These are phyloP conservation scores for Thamnaconus septentrionalis DNA, from an alignment of 2,113 vertebrate species.

Conservation along the genomic window DNA sequence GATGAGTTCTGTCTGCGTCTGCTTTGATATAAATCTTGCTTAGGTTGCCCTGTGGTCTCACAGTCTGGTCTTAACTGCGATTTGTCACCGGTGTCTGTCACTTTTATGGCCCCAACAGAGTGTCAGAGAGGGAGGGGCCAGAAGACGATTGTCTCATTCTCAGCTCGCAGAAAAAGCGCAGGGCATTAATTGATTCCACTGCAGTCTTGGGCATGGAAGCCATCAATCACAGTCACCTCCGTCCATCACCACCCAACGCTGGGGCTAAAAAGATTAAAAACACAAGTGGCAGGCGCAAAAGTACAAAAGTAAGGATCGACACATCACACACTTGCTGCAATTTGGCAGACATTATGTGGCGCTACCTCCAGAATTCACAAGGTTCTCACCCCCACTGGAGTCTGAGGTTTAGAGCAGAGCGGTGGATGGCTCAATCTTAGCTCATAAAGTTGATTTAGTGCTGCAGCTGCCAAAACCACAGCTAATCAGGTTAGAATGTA, in stretches of 20 bases:
- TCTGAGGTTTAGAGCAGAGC: no score
- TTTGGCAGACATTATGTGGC: no score
- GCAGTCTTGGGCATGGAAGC: constrained; percentile 5
- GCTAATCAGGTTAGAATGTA: not conserved
- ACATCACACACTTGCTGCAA: no score
- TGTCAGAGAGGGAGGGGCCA: not conserved
- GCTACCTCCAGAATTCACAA: no score
- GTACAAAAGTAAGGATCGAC: constrained; percentile 3
- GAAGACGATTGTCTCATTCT: constrained; percentile 45
- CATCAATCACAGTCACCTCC: constrained; percentile 37
- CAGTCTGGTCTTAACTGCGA: not conserved
- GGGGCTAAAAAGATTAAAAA: constrained; percentile 27
- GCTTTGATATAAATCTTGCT: constrained; percentile 8
- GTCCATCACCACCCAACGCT: constrained; percentile 13
- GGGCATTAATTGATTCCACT: constrained; percentile 45
- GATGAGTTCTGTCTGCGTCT: not conserved
- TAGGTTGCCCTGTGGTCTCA: not conserved
- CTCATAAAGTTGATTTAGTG: no score
- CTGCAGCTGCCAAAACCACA: not conserved
- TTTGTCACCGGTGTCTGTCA: constrained; percentile 18
- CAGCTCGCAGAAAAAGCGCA: constrained; percentile 11
- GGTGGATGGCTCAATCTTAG: not conserved
- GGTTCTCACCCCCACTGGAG: no score
- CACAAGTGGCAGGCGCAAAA: constrained; percentile 4
- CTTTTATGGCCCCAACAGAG: not conserved